Evolutionary conservation across 2,797 vertebrate species (phyloP).

Genomic region (Scolopax rusticola): DNA sequence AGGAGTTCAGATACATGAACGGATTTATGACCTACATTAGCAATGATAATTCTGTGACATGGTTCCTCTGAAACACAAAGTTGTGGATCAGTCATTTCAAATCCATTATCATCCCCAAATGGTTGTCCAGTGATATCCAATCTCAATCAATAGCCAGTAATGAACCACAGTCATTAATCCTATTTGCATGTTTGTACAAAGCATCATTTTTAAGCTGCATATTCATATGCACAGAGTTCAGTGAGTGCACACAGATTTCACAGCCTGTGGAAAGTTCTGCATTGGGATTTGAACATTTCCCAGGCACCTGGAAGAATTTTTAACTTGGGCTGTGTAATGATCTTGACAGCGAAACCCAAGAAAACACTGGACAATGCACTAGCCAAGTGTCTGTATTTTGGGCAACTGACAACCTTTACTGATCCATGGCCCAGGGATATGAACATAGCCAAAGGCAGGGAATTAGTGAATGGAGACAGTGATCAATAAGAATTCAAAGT

Average conservation of each 20-base stretch:
- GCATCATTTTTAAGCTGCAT: constrained; percentile 22
- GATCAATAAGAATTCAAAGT: background rate
- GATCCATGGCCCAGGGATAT: background rate
- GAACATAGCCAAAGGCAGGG: background rate
- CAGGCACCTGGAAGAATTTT: background rate
- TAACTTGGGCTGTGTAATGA: background rate
- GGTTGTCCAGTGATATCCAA: constrained; percentile 21
- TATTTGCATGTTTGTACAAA: constrained; percentile 40
- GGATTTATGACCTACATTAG: constrained; percentile 50
- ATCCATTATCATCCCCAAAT: constrained; percentile 6
- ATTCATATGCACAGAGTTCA: constrained; percentile 15
- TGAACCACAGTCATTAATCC: constrained; percentile 34
- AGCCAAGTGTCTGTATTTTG: background rate
- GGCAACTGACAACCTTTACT: background rate
- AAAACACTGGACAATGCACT: background rate
- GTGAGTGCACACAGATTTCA: background rate
- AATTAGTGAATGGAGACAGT: background rate
- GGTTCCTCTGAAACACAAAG: background rate
- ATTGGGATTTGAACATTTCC: background rate
- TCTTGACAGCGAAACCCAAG: background rate
- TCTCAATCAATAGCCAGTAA: constrained; percentile 48
- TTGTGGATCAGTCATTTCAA: constrained; percentile 15
- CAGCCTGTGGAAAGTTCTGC: background rate
- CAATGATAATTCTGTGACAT: constrained; percentile 23
- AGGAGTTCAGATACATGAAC: constrained; percentile 32